Evolutionary conservation across 2,888 invertebrate genomes (phyloP).

Genomic region (Pharmacophagus antenor): DNA sequence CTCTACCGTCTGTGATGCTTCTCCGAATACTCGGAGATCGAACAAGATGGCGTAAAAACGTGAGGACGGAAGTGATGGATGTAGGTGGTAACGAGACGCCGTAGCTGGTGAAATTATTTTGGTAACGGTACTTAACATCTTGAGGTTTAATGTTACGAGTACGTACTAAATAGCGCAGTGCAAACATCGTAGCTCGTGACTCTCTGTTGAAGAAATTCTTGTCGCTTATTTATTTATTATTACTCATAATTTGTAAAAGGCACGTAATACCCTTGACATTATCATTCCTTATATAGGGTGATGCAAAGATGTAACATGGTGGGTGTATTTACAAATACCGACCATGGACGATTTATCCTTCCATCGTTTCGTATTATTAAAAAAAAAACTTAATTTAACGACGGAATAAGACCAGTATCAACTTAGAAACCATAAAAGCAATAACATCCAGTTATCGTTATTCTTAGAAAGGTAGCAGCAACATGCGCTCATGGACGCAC

Average conservation of each 20-base stretch:
- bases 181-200: not conserved
- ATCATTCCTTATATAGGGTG: no score
- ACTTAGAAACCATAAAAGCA: conserved; percentile 7
- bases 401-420: not conserved
- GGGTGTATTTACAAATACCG: no score
- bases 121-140: not conserved
- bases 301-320: no score
- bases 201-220: not conserved
- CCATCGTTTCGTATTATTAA: not conserved
- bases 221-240: not conserved
- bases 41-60: no score
- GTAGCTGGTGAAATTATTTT: not conserved
- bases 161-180: not conserved
- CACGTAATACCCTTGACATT: no score
- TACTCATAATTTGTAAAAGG: no score
- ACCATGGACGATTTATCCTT: no score
- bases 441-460: conserved; percentile 6
- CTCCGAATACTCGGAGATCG: no score
- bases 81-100: no score
- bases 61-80: no score
- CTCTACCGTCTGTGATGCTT: no score
- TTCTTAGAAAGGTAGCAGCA: conserved; percentile 9
- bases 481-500: not conserved
- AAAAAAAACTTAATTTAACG: not conserved
- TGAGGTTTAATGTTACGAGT: not conserved